A percentile compares a stretch with the other conserved stretches of the same genome.
phyloP scores from a whole-genome alignment of 2,113 vertebrate species.

The Anguilla japonica region DNA sequence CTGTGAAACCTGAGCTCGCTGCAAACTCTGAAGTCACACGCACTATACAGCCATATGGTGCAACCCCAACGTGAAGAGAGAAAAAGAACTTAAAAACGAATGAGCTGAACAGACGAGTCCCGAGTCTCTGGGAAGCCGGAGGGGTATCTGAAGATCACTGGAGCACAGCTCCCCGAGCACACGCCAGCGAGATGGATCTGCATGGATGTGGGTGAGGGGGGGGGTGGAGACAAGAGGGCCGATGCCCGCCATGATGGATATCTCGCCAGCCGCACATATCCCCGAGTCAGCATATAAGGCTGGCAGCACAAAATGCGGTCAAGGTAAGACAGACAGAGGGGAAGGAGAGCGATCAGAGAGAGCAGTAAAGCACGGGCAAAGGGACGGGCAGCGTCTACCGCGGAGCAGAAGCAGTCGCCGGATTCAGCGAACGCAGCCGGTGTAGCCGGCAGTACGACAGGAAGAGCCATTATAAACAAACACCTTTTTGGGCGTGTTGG shows the following conservation, averaged over 20 bases:
- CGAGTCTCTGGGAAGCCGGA: not conserved
- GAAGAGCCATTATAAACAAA: conserved; percentile 25
- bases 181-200: not conserved
- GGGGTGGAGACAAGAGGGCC: not conserved
- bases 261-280: conserved; percentile 14
- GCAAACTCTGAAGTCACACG: not conserved
- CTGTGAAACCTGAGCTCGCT: not conserved
- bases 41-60: not conserved
- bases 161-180: not conserved
- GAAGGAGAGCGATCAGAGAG: not conserved
- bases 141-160: not conserved
- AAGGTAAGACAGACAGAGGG: conserved; percentile 20
- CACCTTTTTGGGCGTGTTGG: conserved; percentile 21
- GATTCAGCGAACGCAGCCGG: conserved; percentile 16
- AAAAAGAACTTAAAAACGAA: not conserved
- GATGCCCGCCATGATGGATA: conserved; percentile 30
- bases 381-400: not conserved
- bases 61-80: not conserved
- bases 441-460: conserved; percentile 1
- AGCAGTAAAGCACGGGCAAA: not conserved
- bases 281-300: conserved; percentile 34
- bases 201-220: not conserved
- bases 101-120: not conserved
- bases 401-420: not conserved
- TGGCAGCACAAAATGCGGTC: conserved; percentile 17